These are phyloP conservation scores for Cremastinae sp. DNA, from an alignment of 2,888 invertebrate species.

Conservation along the genomic window DNA sequence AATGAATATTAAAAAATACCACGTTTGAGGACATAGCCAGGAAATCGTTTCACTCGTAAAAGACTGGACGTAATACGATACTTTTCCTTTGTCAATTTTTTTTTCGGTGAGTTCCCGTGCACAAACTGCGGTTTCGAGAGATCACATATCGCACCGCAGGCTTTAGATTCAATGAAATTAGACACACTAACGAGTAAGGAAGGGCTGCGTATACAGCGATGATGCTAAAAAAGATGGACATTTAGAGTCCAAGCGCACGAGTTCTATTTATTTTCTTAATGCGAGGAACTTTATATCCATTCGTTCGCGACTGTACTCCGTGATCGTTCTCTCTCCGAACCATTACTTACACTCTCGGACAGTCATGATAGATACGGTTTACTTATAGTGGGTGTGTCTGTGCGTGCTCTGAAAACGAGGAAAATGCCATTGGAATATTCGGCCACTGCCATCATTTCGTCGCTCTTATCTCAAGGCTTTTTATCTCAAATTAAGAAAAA, in stretches of 20 bases:
- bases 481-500: too few species aligned
- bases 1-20: neutral
- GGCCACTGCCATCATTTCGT: neutral
- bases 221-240: neutral
- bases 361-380: slow-evolving; percentile 15
- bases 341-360: slow-evolving; percentile 28
- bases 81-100: neutral
- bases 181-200: neutral
- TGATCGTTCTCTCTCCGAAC: neutral
- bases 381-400: slow-evolving; percentile 1
- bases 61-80: neutral
- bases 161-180: neutral
- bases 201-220: neutral
- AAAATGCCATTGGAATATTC: neutral
- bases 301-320: neutral
- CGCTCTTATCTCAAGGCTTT: neutral
- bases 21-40: neutral
- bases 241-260: slow-evolving; percentile 9
- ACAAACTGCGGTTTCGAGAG: neutral
- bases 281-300: neutral
- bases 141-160: neutral
- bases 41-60: neutral
- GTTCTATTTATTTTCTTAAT: slow-evolving; percentile 41
- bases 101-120: neutral
- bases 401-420: slow-evolving; percentile 19